phyloP scores from a whole-genome alignment of 2,797 vertebrate species.

The Acestrorhynchus altus region DNA sequence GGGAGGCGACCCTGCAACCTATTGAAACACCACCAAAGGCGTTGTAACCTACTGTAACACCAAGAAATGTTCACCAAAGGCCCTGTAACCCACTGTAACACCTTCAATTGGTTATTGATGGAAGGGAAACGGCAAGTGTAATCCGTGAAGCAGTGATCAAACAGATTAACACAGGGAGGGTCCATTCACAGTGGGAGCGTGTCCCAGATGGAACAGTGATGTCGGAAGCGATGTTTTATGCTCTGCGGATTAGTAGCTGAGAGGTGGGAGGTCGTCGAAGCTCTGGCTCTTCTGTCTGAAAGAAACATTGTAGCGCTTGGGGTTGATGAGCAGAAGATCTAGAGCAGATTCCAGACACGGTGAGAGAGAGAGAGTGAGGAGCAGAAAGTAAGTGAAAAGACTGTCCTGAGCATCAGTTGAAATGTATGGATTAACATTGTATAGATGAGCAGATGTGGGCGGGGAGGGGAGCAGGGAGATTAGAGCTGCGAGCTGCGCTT shows the following conservation, averaged over 20 bases:
- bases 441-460: slow-evolving; percentile 74
- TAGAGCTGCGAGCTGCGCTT: slow-evolving; percentile 69
- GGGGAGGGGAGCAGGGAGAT: slow-evolving; percentile 68
- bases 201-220: slow-evolving; percentile 63
- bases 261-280: slow-evolving; percentile 38
- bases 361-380: background rate
- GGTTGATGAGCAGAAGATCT: slow-evolving; percentile 49
- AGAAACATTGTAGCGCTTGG: slow-evolving; percentile 50
- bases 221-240: slow-evolving; percentile 55
- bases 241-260: slow-evolving; percentile 68
- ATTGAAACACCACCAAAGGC: background rate
- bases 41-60: too few species aligned
- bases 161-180: slow-evolving; percentile 43
- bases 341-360: background rate
- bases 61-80: background rate
- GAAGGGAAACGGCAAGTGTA: slow-evolving; percentile 23
- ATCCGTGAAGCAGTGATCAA: slow-evolving; percentile 59
- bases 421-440: slow-evolving; percentile 39
- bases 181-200: slow-evolving; percentile 59
- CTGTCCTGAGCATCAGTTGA: slow-evolving; percentile 21
- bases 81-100: background rate
- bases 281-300: slow-evolving; percentile 59
- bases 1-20: too few species aligned
- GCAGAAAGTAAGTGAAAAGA: background rate
- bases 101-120: slow-evolving; percentile 27